Percentiles rank a stretch among this genome's conserved stretches.
phyloP scores from a whole-genome alignment of 2,797 vertebrate genomes.

The Rallus crepitans region DNA sequence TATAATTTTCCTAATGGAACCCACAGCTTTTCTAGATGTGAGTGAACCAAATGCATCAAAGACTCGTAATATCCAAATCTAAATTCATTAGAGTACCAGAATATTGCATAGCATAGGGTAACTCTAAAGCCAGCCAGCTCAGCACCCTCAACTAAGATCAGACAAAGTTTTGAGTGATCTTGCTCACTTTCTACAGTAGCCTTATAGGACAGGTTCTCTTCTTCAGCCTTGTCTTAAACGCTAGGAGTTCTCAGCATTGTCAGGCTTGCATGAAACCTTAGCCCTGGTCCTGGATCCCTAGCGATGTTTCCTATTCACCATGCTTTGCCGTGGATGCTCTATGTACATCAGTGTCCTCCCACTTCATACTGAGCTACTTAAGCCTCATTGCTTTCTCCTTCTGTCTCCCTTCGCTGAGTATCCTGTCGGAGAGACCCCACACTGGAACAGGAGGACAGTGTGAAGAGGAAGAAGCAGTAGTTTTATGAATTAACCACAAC shows the following conservation, averaged over 20 bases:
- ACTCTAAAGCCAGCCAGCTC: not conserved
- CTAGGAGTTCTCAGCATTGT: not conserved
- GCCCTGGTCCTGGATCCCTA: not conserved
- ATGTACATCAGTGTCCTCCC: not conserved
- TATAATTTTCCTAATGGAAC: not conserved
- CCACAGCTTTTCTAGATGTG: not conserved
- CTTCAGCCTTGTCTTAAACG: not conserved
- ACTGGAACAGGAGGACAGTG: not conserved
- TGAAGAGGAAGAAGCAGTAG: no score
- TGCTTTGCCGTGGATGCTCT: not conserved
- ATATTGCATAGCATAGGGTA: not conserved
- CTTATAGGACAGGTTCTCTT: not conserved
- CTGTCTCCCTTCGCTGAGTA: not conserved
- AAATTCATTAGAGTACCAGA: not conserved
- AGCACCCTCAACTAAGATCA: not conserved
- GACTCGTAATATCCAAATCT: not conserved
- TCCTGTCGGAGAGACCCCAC: no score
- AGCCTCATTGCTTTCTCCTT: not conserved
- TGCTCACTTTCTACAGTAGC: not conserved
- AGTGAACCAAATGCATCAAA: not conserved
- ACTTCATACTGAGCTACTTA: not conserved
- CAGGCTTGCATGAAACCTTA: not conserved
- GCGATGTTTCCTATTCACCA: not conserved
- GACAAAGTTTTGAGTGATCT: not conserved
- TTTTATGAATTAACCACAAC: not conserved